These are phyloP conservation scores for Biston betularia DNA, from an alignment of 2,888 invertebrate species.

Conservation along the genomic window DNA sequence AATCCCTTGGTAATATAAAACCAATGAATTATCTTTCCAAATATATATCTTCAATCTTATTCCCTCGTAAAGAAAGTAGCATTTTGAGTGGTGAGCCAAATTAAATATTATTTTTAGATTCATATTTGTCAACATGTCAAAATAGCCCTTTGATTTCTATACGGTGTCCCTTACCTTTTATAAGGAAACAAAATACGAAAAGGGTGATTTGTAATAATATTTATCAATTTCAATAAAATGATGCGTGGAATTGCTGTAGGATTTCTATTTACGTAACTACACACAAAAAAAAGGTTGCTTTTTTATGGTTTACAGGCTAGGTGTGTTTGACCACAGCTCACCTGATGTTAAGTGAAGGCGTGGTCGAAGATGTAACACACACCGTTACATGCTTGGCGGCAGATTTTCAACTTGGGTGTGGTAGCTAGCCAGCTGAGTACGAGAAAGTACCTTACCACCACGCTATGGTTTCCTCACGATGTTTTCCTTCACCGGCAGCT, in stretches of 20 bases:
- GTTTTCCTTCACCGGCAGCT: too few relatives aligned
- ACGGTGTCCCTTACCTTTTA: slow-evolving; percentile 65
- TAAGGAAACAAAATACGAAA: slow-evolving; percentile 42
- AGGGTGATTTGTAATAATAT: slow-evolving; percentile 53
- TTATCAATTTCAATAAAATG: slow-evolving; percentile 73
- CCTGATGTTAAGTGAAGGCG: too few relatives aligned
- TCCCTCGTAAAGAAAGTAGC: background rate
- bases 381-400: too few relatives aligned
- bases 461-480: too few relatives aligned
- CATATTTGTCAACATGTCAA: slow-evolving; percentile 82
- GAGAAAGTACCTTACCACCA: too few relatives aligned
- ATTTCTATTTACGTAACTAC: too few relatives aligned
- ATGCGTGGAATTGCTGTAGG: slow-evolving; percentile 34
- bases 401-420: too few relatives aligned
- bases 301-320: too few relatives aligned
- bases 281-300: too few relatives aligned
- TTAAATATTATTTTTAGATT: slow-evolving; percentile 70
- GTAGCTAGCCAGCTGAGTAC: too few relatives aligned
- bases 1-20: slow-evolving; percentile 76
- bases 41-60: slow-evolving; percentile 45
- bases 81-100: slow-evolving; percentile 30
- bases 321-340: too few relatives aligned
- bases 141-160: slow-evolving; percentile 82
- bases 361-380: too few relatives aligned
- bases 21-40: slow-evolving; percentile 55